Evolutionary conservation across 2,888 invertebrate species (phyloP), one percentile per base, ranked within the genome.

Genomic region (Busseola fusca): DNA sequence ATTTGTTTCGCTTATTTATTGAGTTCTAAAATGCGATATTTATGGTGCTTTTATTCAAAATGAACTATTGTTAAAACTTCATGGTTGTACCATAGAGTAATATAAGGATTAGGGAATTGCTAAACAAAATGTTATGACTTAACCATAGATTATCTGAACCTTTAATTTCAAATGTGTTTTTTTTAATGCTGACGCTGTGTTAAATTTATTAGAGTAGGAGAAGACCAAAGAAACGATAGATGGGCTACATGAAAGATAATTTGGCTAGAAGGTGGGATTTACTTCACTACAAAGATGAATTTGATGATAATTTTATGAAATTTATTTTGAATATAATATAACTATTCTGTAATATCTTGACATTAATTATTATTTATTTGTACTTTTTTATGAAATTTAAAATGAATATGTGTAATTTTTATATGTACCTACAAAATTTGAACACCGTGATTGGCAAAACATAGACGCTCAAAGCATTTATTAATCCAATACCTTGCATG

Each of bases 11-110:
- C 27, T 25, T 64, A 56, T 71, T 66, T 66, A 70, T 70, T 34
- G 37, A n/a, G 45, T 71, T 71, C 18, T 58, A 77, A 27, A 25
- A 59, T 81, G 16, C 21, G 42, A 63, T 57, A 1, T 52, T 59
- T 64, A 72, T 66, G n/a, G 59, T 25, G 9, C n/a, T 64, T 58
- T 71, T 50, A 80, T 69, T 68, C 25, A 30, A 64, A 58, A 67
- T 59, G 34, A 30, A 40, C 27, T 27, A 40, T 64, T 67, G 52
- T 64, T 59, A 14, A n/a, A 37, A 54, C 16, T 76, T 68, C 18
- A 54, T 48, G 21, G 7, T 48, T 48, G 2, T 16, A 40, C 42
- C 21, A 18, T 78, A 42, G 71, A 60, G 34, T 54, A 27, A 37
- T 25, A 12, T n/a, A n/a, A n/a, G n/a, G n/a, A n/a, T n/a, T 64